Evolutionary conservation across 2,888 invertebrate species (phyloP).

Genomic region (Drosophila aldrichi): DNA sequence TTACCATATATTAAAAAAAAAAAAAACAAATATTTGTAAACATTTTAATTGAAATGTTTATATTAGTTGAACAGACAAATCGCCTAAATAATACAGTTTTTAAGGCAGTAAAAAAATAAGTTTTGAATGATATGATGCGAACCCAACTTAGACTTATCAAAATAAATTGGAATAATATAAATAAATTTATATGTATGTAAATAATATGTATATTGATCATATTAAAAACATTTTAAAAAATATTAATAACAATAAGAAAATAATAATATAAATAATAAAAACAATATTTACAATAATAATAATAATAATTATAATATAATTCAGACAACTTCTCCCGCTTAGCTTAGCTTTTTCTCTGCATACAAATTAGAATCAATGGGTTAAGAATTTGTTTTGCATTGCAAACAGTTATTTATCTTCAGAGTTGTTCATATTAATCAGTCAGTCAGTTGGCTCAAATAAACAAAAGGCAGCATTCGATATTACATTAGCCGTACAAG

Average conservation of each 20-base stretch:
- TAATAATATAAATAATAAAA: background rate
- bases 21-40: background rate
- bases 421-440: constrained; percentile 46
- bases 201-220: no score
- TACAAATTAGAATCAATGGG: constrained; percentile 24
- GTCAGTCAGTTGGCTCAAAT: constrained; percentile 35
- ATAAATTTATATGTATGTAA: no score
- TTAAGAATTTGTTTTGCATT: constrained; percentile 29
- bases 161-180: no score
- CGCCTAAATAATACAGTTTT: no score
- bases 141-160: no score
- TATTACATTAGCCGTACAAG: constrained; percentile 48
- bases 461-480: constrained; percentile 51
- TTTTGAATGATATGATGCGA: no score
- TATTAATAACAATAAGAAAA: background rate
- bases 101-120: no score
- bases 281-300: background rate
- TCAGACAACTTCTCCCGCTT: background rate
- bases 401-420: constrained; percentile 26
- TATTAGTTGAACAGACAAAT: background rate
- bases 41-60: background rate
- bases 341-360: no score
- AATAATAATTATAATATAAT: background rate
- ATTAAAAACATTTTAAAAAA: background rate
- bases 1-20: background rate